Conservation (phyloP, 2,888 invertebrate genomes). For the Lasioglossum leucozonium region DNA sequence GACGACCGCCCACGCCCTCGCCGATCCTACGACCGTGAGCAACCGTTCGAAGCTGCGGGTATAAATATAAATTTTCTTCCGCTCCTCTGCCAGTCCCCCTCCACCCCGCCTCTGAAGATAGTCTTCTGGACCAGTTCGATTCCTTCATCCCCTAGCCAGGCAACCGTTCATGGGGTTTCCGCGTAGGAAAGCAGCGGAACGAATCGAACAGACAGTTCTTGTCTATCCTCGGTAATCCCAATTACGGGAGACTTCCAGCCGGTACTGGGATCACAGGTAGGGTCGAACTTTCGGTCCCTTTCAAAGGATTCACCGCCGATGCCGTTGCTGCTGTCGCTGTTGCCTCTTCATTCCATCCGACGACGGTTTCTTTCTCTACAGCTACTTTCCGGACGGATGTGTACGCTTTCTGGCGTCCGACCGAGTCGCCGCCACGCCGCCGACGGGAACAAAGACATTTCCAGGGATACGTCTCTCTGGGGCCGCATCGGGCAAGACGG, state of each 20-base stretch:
- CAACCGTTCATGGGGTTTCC: slow-evolving; percentile 32
- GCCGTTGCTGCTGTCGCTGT: background rate
- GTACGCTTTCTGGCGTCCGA: slow-evolving; percentile 58
- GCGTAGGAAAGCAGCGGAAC: slow-evolving; percentile 43
- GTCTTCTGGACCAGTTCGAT: slow-evolving; percentile 12
- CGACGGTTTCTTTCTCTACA: slow-evolving; percentile 67
- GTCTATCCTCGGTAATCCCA: slow-evolving; percentile 71
- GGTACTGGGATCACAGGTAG: slow-evolving; percentile 66
- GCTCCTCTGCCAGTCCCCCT: background rate
- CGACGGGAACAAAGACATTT: slow-evolving; percentile 61
- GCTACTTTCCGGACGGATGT: slow-evolving; percentile 62
- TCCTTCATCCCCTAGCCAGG: background rate
- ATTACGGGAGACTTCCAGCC: slow-evolving; percentile 68
- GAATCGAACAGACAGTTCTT: slow-evolving; percentile 50
- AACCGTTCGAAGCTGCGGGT: background rate
- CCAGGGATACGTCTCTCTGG: slow-evolving; percentile 39
- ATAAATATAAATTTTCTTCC: slow-evolving; percentile 20
- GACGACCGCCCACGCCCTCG: background rate
- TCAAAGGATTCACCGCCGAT: slow-evolving; percentile 56
- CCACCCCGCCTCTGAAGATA: background rate
- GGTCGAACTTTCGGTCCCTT: slow-evolving; percentile 69
- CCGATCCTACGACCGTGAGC: background rate
- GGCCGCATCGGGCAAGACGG: slow-evolving; percentile 6
- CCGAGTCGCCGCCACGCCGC: slow-evolving; percentile 32
- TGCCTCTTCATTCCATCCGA: slow-evolving; percentile 57